Conservation (phyloP, 2,113 vertebrate species). For the Plecturocebus donacophilus region DNA sequence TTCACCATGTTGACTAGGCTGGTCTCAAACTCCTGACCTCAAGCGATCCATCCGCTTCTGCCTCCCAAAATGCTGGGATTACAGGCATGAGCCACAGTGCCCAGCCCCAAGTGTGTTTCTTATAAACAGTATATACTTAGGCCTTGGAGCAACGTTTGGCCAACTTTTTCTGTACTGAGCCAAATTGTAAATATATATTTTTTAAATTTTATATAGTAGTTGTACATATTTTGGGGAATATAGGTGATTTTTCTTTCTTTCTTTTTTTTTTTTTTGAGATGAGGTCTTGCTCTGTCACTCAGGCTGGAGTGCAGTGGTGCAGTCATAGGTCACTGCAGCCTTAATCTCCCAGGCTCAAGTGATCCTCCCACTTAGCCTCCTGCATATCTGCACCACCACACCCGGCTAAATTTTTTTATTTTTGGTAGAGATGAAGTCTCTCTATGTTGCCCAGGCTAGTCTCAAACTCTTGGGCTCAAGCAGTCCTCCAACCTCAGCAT, state of each 20-base stretch:
- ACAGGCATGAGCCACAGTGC: neutral
- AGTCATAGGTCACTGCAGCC: neutral
- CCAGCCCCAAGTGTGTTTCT: neutral
- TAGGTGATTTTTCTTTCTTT: neutral
- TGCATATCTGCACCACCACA: neutral
- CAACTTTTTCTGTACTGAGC: neutral
- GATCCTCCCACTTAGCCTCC: neutral
- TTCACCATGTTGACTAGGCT: neutral
- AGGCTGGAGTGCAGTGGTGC: neutral
- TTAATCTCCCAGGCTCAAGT: neutral
- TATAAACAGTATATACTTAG: neutral
- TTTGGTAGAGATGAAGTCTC: neutral
- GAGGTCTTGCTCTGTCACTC: neutral
- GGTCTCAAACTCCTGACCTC: neutral
- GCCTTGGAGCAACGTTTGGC: neutral
- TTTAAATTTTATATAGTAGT: neutral
- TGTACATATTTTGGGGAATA: neutral
- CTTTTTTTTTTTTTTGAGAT: neutral
- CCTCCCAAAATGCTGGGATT: neutral
- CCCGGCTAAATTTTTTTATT: neutral
- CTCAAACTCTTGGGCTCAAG: neutral
- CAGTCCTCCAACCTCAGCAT: neutral
- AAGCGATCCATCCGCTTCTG: neutral
- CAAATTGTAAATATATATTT: neutral
- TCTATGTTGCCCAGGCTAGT: neutral